Percentiles rank a stretch among this genome's conserved stretches.
These are phyloP conservation scores for Sebastes baramenuke DNA, from an alignment of 2,797 vertebrate species.

Conservation along the genomic window DNA sequence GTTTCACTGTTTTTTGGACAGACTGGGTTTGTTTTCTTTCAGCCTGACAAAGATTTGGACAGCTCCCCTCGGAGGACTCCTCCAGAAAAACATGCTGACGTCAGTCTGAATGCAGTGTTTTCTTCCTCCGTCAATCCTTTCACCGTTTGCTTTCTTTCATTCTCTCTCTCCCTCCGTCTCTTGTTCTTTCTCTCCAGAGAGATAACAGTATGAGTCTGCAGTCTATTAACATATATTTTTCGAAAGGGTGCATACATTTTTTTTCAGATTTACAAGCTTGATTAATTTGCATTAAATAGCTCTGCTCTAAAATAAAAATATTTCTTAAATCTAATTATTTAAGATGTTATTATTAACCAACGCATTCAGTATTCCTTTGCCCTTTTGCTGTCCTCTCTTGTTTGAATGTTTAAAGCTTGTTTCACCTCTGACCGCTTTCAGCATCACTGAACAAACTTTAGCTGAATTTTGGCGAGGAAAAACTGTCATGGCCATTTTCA, in stretches of 20 bases:
- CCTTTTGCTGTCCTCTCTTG: not conserved
- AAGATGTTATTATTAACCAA: too few species aligned
- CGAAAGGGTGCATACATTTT: not conserved
- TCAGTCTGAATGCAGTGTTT: slow-evolving; percentile 2
- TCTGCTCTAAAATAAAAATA: not conserved
- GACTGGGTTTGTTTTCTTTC: slow-evolving; percentile 46
- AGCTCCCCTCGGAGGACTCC: slow-evolving; percentile 15
- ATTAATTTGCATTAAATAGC: not conserved
- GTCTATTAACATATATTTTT: not conserved
- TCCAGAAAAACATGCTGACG: slow-evolving; percentile 41
- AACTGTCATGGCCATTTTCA: too few species aligned
- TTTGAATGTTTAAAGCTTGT: not conserved
- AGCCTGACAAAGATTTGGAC: slow-evolving; percentile 44
- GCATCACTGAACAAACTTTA: too few species aligned
- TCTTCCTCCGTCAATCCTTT: slow-evolving; percentile 5
- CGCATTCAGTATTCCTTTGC: too few species aligned
- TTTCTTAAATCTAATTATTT: too few species aligned
- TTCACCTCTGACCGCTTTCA: not conserved
- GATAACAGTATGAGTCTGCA: not conserved
- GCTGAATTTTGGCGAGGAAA: too few species aligned
- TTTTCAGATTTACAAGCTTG: not conserved
- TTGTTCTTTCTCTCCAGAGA: not conserved
- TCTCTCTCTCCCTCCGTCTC: not conserved
- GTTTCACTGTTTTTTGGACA: not conserved
- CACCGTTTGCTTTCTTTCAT: slow-evolving; percentile 19